Evolutionary conservation across 2,888 invertebrate species (phyloP), one percentile per base, ranked within the genome.

Genomic region (Rhogogaster chlorosoma): DNA sequence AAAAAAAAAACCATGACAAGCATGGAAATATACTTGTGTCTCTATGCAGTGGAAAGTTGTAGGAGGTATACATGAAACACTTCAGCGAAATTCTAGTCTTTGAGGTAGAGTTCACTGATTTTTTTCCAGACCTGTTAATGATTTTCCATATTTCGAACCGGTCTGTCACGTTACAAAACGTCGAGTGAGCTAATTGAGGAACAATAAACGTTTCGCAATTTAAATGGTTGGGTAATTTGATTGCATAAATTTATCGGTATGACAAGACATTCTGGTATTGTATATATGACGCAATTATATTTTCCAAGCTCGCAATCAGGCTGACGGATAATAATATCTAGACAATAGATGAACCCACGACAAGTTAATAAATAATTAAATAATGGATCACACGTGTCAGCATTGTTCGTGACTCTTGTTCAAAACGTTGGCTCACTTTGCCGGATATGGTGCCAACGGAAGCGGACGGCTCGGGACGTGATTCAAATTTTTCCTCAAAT

Each of bases 371-470:
- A 71, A 45, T 77, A 77, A 77, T 26, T 77, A 77, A 18, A 32
- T 77, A 29, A 29, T 49, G 49, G n/a, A 77, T 77, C 45, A 77
- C 26, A 77, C 77, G 26, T n/a, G 71, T 10, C 18, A 4, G 32
- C 29, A n/a, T 29, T 77, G 49, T 77, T 12, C 32, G 49, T 49
- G 32, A 26, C 77, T 49, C 15, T 29, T 49, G 9, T 49, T 53
- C 53, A 53, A 49, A 49, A 18, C 49, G 49, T 53, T 29, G 32
- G 38, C n/a, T 45, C 26, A 77, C 77, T 29, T 53, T 18, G 49
- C 77, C 53, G 53, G 53, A 77, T 49, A 77, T 77, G 77, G 77
- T 49, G 32, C 9, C 49, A 77, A 77, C 77, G 77, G 77, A 77
- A 77, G 77, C 53, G 22, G 67, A 18, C 67, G 32, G 18, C 67